A percentile compares a stretch with the other conserved stretches of the same genome.
These are phyloP conservation scores for Sturmia bella DNA, from an alignment of 2,888 invertebrate genomes.

Conservation along the genomic window DNA sequence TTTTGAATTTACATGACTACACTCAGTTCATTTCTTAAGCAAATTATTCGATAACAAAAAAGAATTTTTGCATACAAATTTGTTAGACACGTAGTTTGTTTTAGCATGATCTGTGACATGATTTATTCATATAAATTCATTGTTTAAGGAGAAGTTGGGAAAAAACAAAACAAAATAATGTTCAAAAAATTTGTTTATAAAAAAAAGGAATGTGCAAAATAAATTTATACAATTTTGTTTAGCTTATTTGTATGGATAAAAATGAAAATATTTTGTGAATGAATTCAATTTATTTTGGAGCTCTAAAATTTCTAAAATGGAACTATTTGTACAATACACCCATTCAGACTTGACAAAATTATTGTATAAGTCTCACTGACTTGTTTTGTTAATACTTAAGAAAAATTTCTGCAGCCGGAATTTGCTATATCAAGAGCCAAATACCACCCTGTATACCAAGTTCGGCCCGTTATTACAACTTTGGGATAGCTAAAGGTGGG, in stretches of 20 bases:
- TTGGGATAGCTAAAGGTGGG: no score
- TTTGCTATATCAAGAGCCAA: no score
- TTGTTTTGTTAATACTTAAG: no score
- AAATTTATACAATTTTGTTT: background rate
- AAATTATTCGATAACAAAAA: slow-evolving; percentile 34
- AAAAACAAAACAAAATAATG: slow-evolving; percentile 6
- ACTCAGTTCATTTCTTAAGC: slow-evolving; percentile 42
- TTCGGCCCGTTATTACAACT: no score
- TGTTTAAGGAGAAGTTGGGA: slow-evolving; percentile 35
- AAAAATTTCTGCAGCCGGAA: no score
- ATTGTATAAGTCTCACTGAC: no score
- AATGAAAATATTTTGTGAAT: no score
- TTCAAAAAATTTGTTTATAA: slow-evolving; percentile 4
- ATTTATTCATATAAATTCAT: slow-evolving; percentile 37
- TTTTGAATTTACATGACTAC: slow-evolving; percentile 56
- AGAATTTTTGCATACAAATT: background rate
- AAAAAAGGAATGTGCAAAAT: slow-evolving; percentile 5
- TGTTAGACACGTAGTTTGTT: slow-evolving; percentile 23
- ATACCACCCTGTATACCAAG: no score
- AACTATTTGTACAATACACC: no score
- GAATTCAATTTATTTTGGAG: no score
- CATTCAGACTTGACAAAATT: no score
- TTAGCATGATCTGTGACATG: slow-evolving; percentile 53
- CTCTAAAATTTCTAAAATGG: background rate
- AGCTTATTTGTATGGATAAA: no score